Evolutionary conservation across 1,140 invertebrate genomes (phyloP), one percentile per base, ranked within the genome.

Genomic region (Drosophila seguyi): DNA sequence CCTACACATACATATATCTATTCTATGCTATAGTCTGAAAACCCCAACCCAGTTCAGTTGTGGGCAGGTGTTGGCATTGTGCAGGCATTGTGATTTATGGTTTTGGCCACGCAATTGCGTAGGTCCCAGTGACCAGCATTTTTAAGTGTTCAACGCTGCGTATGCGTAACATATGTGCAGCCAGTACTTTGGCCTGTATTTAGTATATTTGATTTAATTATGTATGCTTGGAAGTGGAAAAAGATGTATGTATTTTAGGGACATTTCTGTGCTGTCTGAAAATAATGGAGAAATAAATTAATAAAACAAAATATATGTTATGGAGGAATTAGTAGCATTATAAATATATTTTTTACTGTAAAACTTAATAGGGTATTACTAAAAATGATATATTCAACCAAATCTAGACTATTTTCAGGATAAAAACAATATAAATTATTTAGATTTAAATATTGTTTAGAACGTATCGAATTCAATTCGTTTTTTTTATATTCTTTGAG

Each of bases 31-130:
- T 25, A 25, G 44, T 47, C 44, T 25, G 22, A 52, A 52, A 31
- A 8, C n/a, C n/a, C 29, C 27, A 7, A 7, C 6, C 44, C 39
- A 58, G 44, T 60, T 81, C 18, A 52, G 39, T 20, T 53, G 22
- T 38, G 61, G 55, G 44, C 73, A 77, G 68, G 68, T 60, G 62
- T 62, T 77, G 79, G 79, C 66, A 58, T 71, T 76, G 58, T 76
- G 38, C 58, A 25, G 67, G 44, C 53, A 67, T 42, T 77, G 71
- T 82, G 80, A 81, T 81, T 81, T 81, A 81, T 81, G 79, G 73
- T 73, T 59, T 53, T 58, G 73, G 55, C 67, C 53, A 60, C 71
- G 71, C 55, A 74, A 45, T 73, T 73, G 67, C 67, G 45, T 20
- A 36, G 29, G 29, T 38, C n/a, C n/a, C 45, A 59, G 52, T 79